Evolutionary conservation across 2,113 vertebrate genomes (phyloP), one percentile per base, ranked within the genome.

Genomic region (Leptodactylus fuscus): DNA sequence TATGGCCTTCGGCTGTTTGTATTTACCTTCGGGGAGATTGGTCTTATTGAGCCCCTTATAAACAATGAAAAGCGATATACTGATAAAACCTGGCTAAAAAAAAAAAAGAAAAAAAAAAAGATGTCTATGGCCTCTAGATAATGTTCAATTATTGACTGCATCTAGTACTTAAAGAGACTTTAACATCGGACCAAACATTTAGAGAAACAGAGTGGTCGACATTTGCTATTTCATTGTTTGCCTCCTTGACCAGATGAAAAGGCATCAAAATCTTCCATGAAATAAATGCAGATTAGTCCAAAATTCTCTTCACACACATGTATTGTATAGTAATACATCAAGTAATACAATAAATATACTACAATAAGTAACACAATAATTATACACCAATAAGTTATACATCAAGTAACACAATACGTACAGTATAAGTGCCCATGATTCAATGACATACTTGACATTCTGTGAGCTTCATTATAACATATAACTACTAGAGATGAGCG

Each of bases 1-100:
- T 82, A 18, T 32, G 69, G 90, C 90, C 91, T 77, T 89, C 65
- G 89, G 91, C 90, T 91, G 67, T 89, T 86, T 86, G 65, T 81
- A 86, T 81, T 81, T 48, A 73, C 77, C 84, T 81, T 49, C 84
- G 48, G 84, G 84, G 49, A 73, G 41, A 81, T 71, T 80, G 41
- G 22, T 29, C 29, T 32, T 86, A 55, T 73, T 60, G 24, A 73
- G 46, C 38, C 48, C 84, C 62, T 81, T 41, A 80, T 58, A 81
- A 27, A 7, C 65, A 55, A 41, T 69, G 10, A 79, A 70, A 34
- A 55, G 41, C 36, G 46, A 49, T 36, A 84, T 20, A 84, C 18
- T 38, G 15, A 16, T 67, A 20, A 44, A 74, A 20, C 36, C 46
- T 48, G 8, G 46, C 8, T 48, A 48, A 11, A 48, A 48, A 48